phyloP scores from a whole-genome alignment of 2,888 invertebrate genomes.

The Drosophila imparisetae region DNA sequence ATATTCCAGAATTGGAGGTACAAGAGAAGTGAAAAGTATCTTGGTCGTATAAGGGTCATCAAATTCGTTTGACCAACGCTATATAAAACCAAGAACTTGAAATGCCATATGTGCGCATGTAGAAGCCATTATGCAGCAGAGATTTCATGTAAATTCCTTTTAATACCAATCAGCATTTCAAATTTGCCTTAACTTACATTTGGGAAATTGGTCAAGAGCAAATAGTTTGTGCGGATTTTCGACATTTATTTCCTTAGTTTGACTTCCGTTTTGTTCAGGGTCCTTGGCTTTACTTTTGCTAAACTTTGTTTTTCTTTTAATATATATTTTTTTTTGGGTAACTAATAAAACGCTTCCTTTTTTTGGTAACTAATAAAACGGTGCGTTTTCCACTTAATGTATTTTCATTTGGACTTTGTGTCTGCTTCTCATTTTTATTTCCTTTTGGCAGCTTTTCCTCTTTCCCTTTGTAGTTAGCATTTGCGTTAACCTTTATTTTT shows the following conservation, averaged over 20 bases:
- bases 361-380: slow-evolving; percentile 16
- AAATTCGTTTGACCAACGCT: too few relatives aligned
- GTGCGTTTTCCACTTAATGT: slow-evolving; percentile 48
- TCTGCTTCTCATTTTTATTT: background rate
- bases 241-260: background rate
- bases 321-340: background rate
- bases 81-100: too few relatives aligned
- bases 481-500: slow-evolving; percentile 49
- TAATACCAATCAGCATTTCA: background rate
- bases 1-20: too few relatives aligned
- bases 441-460: background rate
- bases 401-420: slow-evolving; percentile 24
- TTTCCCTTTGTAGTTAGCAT: slow-evolving; percentile 1
- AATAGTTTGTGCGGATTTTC: background rate
- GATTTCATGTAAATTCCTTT: background rate
- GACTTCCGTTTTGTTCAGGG: background rate
- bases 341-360: slow-evolving; percentile 11
- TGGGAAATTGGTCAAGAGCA: background rate
- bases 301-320: background rate
- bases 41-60: too few relatives aligned
- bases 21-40: too few relatives aligned
- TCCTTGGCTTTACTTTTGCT: background rate
- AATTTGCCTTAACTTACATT: background rate
- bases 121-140: background rate
- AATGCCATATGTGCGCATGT: background rate